phyloP scores from a whole-genome alignment of 2,113 vertebrate species.

The Progne subis region DNA sequence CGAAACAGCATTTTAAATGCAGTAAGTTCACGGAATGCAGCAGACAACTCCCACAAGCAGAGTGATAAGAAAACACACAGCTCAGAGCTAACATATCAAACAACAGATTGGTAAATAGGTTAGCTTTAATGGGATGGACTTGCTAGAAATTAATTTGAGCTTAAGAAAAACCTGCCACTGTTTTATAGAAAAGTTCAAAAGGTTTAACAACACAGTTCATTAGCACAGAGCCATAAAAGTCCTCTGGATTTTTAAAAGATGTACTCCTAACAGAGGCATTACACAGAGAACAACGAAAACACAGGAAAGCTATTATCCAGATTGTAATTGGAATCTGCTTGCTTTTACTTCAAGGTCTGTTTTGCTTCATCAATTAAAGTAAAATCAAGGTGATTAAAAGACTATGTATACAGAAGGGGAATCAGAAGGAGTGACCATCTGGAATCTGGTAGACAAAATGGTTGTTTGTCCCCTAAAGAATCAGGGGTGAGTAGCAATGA shows the following conservation, averaged over 20 bases:
- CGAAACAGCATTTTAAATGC: slow-evolving; percentile 28
- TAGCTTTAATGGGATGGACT: slow-evolving; percentile 39
- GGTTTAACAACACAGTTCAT: slow-evolving; percentile 1
- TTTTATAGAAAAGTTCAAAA: slow-evolving; percentile 15
- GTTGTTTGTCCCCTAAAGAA: not conserved
- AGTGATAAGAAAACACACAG: slow-evolving; percentile 10
- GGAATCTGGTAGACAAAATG: not conserved
- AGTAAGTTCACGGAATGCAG: not conserved
- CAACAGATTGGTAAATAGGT: slow-evolving; percentile 53
- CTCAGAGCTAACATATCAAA: slow-evolving; percentile 25
- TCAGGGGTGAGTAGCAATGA: not conserved
- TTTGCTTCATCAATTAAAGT: not conserved
- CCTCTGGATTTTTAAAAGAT: not conserved
- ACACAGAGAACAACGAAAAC: not conserved
- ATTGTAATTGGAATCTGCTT: not conserved
- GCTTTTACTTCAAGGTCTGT: not conserved
- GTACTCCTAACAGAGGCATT: not conserved
- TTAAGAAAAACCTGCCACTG: slow-evolving; percentile 13
- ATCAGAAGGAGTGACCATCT: not conserved
- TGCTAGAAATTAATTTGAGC: slow-evolving; percentile 15
- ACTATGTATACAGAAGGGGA: not conserved
- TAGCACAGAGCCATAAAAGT: not conserved
- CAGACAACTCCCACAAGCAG: slow-evolving; percentile 28
- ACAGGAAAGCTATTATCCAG: not conserved
- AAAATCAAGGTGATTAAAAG: not conserved